Evolutionary conservation across 2,113 vertebrate species (phyloP), one percentile per base, ranked within the genome.

Genomic region (Salvator merianae): DNA sequence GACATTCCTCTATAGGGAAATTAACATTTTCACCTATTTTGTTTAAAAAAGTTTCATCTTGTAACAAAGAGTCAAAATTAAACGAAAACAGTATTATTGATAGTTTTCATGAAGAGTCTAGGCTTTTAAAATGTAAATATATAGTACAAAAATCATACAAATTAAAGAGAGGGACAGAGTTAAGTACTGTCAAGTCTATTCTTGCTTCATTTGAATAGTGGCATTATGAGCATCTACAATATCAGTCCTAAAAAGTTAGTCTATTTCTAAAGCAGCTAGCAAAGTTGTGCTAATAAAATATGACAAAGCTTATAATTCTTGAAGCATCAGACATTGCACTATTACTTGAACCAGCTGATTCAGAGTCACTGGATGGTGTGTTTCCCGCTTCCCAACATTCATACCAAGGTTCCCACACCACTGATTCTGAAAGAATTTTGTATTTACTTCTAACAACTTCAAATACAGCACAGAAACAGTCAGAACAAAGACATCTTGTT

Each of bases 231-330:
- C 93, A 90, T 95, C 93, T 96, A 96, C 88, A 94, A 87, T 95
- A 95, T 95, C 94, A 90, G 90, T 95, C 97, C 94, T 96, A 97
- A 94, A 97, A 96, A 96, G 96, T 95, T 96, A 94, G 94, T 96
- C 96, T 94, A 92, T 96, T 93, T 93, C 94, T 96, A 95, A 74
- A 94, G 95, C 95, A 97, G 96, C 96, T 97, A 96, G 96, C 94
- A 96, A 97, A 94, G 94, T 96, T 97, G 96, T 97, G 96, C 95
- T 96, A 95, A 96, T 97, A 97, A 96, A 97, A 97, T 97, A 97
- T 93, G 94, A 95, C 91, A 89, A 94, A 96, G 94, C 94, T 96
- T 95, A 90, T 95, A 94, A 92, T 94, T 96, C 95, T 95, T 91
- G 91, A 96, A 96, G 94, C 94, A 90, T 95, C 92, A 92, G 94